Evolutionary conservation across 2,888 invertebrate genomes (phyloP), one percentile per base, ranked within the genome.

Genomic region (Himalopsyche japonica): DNA sequence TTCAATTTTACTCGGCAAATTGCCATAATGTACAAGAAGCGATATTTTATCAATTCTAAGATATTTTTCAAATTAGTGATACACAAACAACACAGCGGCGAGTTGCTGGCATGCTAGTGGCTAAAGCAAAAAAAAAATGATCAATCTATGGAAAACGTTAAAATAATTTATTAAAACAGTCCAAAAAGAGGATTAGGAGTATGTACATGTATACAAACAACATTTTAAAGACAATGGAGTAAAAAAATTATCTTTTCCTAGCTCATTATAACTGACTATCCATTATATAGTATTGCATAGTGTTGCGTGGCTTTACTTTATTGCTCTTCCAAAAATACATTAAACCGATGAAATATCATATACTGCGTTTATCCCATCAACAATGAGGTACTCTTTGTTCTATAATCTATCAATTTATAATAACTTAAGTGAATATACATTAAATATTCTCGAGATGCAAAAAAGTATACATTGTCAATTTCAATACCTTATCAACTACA

Each of bases 401-500:
- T 86, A 86, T 80, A 84, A 70, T 27, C 82, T 83, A 86, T 82
- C 64, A 34, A 82, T 82, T 79, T 79, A 43, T 78, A 76, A 79
- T 80, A 34, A 48, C 34, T 76, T 49, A 76, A 47, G 18, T 57
- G 43, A 76, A 49, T 80, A 79, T 79, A 81, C 20, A 80, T 81
- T 81, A 81, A 84, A 84, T 84, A 84, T 43, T 83, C 79, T 81
- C 57, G 80, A n/a, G 20, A 84, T 49, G 70, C 83, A 80, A 83
- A 43, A 43, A 77, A 86, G 86, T 86, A 86, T 86, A 86, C 86
- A 86, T 79, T 82, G 80, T 86, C 84, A 82, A 80, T 82, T 81
- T 81, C 27, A 57, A 79, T 48, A 81, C 78, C 80, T 81, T 81
- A 78, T 49, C 12, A 76, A 64, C 81, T 81, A 70, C 32, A 20